Percentiles rank a stretch among this genome's conserved stretches.
These are phyloP conservation scores for Irena cyanogastra DNA, from an alignment of 2,113 vertebrate species.

Conservation along the genomic window DNA sequence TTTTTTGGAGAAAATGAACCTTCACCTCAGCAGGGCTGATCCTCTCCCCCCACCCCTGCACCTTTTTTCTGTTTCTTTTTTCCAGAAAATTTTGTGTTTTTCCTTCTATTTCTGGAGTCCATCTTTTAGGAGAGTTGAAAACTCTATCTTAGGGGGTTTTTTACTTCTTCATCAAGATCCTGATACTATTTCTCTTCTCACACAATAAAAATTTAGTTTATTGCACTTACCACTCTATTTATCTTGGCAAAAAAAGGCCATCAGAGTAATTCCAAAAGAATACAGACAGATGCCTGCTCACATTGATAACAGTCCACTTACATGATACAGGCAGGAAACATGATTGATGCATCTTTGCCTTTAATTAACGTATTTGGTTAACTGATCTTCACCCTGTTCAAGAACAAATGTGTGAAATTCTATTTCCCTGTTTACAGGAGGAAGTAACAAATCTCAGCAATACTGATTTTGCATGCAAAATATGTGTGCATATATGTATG, in stretches of 20 bases:
- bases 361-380: not conserved
- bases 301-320: not conserved
- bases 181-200: not conserved
- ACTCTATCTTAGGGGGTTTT: not conserved
- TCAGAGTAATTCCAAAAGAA: constrained; percentile 17
- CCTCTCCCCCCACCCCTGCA: not conserved
- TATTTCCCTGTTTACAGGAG: not conserved
- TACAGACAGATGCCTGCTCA: not conserved
- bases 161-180: not conserved
- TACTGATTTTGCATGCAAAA: not conserved
- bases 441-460: not conserved
- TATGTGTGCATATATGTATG: not conserved
- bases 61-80: not conserved
- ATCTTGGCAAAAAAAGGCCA: not conserved
- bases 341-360: not conserved
- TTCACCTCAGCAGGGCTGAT: not conserved
- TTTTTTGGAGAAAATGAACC: not conserved
- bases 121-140: not conserved
- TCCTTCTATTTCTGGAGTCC: not conserved
- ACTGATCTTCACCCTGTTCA: not conserved
- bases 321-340: not conserved
- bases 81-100: not conserved
- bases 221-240: constrained; percentile 28
- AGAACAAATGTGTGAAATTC: not conserved
- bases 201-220: constrained; percentile 4